Evolutionary conservation across 2,888 invertebrate genomes (phyloP).

Genomic region (Sminthurides aquaticus): DNA sequence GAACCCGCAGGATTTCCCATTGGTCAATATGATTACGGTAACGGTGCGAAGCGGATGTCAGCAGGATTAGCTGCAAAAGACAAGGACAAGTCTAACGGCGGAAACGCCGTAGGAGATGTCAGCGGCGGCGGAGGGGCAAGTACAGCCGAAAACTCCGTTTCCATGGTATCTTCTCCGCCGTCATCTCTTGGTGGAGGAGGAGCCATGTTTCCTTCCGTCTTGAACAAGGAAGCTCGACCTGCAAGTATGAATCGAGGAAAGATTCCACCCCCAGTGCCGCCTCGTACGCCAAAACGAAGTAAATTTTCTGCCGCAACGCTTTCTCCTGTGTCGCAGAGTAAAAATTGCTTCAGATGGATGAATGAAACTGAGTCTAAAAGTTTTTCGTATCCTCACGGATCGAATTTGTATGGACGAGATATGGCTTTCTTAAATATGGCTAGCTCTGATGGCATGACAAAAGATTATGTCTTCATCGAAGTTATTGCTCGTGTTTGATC

Average conservation of each 20-base stretch:
- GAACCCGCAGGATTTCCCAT: not conserved
- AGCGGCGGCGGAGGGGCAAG: not conserved
- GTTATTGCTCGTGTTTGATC: conserved; percentile 1
- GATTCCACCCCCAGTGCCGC: conserved; percentile 81
- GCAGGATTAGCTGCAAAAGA: too few species aligned
- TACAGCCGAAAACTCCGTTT: not conserved
- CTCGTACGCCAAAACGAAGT: conserved; percentile 50
- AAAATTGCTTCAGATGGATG: not conserved
- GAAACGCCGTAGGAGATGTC: not conserved
- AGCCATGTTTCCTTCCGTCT: conserved; percentile 60
- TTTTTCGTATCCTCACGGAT: not conserved
- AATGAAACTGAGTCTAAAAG: not conserved
- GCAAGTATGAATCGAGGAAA: conserved; percentile 45
- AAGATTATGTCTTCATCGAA: conserved; percentile 1
- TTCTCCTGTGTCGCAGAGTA: not conserved
- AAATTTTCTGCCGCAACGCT: not conserved
- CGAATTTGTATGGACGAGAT: not conserved
- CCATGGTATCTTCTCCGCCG: conserved; percentile 25
- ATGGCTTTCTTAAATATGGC: not conserved
- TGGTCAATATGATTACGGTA: not conserved
- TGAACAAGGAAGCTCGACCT: conserved; percentile 51
- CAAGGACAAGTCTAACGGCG: not conserved
- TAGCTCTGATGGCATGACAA: not conserved
- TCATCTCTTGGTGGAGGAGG: conserved; percentile 31
- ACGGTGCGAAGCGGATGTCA: not conserved